Conservation (phyloP, 2,113 vertebrate species). For the Sinocyclocheilus anshuiensis region DNA sequence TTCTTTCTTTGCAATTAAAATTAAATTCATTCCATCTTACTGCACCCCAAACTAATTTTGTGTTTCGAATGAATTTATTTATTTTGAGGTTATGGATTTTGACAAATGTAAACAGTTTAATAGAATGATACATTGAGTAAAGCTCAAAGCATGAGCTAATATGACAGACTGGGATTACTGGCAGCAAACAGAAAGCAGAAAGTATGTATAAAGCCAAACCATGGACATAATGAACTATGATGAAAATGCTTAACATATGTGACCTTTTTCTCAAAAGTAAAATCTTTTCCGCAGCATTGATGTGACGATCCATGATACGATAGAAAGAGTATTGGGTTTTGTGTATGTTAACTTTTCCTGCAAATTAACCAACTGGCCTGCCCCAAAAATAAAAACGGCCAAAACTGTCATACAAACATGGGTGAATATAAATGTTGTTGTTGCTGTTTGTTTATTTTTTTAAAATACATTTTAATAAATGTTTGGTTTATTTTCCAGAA, state of each 20-base stretch:
- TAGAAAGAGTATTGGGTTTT: neutral
- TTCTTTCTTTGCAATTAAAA: neutral
- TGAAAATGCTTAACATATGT: neutral
- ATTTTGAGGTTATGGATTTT: neutral
- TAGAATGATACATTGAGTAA: neutral
- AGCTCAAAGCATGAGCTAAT: neutral
- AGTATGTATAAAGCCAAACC: neutral
- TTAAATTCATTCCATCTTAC: neutral
- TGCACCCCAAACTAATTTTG: neutral
- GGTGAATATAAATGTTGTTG: too few relatives aligned
- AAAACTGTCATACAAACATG: too few relatives aligned
- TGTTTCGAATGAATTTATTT: neutral
- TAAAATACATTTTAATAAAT: too few relatives aligned
- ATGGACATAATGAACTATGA: neutral
- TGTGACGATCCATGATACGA: neutral
- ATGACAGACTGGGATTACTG: neutral
- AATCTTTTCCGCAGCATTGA: neutral
- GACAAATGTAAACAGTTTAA: neutral
- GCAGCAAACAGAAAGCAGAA: constrained; percentile 7
- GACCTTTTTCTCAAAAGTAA: neutral
- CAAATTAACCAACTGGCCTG: too few relatives aligned
- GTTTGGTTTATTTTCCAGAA: too few relatives aligned
- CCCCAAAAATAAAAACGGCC: too few relatives aligned
- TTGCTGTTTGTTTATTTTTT: too few relatives aligned
- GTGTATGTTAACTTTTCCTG: neutral